Base-by-base conservation (phyloP, 2,888 invertebrate species). In the Cataglyphis albicans region DNA sequence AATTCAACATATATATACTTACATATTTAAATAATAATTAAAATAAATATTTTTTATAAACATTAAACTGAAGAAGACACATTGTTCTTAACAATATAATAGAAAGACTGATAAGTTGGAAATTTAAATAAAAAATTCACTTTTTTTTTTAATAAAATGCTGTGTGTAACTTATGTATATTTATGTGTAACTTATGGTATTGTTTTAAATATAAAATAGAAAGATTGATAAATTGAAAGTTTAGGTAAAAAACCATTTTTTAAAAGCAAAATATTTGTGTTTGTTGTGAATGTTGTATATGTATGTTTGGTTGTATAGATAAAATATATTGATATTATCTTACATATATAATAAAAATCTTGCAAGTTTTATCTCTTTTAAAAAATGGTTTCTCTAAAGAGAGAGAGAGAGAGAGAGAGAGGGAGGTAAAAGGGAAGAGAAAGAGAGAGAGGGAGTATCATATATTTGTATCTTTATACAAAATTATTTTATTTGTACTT, bases 221-320 rank as follows among this genome's bases (percentile, higher is more conserved):
- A 64, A 65, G 38, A 76, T 55, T 76, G 52, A 65, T 55, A 12
- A 65, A 55, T 29, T 38, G 25, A 76, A 65, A 6, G 55, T 76
- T 65, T n/a, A 38, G 55, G n/a, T 52, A 93, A 93, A 70, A 91
- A 32, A 59, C 21, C 4, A 21, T 61, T 61, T 0, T 75, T 84
- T 83, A 52, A 70, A 44, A 21, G 21, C 1, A n/a, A 48, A 63
- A 67, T 81, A 67, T 81, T 44, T n/a, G 1, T 15, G 59, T 83
- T 52, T 48, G 57, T 52, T 48, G 57, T 10, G 15, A 59, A 59
- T 35, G 55, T 15, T 10, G 41, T 55, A 44, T 32, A 48, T 48
- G 44, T 12, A 10, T 41, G 6, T 48, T 74, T 6, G 5, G 21
- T 10, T 35, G 35, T 32, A 4, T 64, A 35, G 15, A 48, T 64